phyloP scores from a whole-genome alignment of 2,113 vertebrate species.

The Paramisgurnus dabryanus region DNA sequence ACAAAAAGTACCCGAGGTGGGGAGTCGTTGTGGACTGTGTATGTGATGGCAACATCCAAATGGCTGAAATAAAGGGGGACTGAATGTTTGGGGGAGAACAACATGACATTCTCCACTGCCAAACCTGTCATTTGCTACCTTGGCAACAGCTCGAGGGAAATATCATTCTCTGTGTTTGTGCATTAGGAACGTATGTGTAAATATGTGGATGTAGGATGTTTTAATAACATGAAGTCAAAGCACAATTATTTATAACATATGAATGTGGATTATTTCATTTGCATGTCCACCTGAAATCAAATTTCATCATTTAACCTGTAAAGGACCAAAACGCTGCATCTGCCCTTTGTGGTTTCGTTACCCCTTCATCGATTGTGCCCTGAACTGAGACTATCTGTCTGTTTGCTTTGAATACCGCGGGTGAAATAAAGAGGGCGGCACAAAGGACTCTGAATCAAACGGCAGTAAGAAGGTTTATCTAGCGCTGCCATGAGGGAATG shows the following conservation, averaged over 20 bases:
- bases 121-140: constrained; percentile 76
- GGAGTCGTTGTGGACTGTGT: constrained; percentile 60
- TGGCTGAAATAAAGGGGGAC: constrained; percentile 66
- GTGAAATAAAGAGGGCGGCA: constrained; percentile 65
- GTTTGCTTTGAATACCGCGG: constrained; percentile 59
- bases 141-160: constrained; percentile 71
- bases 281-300: background rate
- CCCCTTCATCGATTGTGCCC: constrained; percentile 2
- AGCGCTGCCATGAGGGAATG: constrained; percentile 77
- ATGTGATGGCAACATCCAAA: constrained; percentile 68
- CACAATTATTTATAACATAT: background rate
- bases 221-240: background rate
- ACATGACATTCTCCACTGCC: constrained; percentile 65
- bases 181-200: constrained; percentile 11
- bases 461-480: constrained; percentile 77
- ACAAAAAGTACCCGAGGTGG: constrained; percentile 26
- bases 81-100: constrained; percentile 66
- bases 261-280: background rate
- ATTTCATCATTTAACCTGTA: background rate
- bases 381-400: constrained; percentile 29
- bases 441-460: constrained; percentile 73
- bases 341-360: background rate
- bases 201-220: background rate
- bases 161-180: constrained; percentile 53
- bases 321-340: background rate